Evolutionary conservation across 2,113 vertebrate genomes (phyloP).

Genomic region (Rhinolophus sinicus): DNA sequence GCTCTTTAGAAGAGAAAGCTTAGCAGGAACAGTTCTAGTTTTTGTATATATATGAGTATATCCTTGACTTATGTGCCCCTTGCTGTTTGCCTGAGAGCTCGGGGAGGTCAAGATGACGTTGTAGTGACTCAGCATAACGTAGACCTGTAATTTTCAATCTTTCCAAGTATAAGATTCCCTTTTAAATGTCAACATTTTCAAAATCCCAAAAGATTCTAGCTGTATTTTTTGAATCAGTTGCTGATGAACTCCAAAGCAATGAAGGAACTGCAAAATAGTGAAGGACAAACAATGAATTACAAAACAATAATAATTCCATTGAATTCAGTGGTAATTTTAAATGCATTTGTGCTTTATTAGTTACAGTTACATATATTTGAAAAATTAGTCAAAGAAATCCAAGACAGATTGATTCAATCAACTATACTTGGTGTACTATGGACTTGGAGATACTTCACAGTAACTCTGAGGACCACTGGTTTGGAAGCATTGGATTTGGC

Average conservation of each 20-base stretch:
- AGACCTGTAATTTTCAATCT: conserved; percentile 29
- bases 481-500: not conserved
- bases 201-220: not conserved
- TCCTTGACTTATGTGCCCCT: conserved; percentile 36
- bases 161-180: conserved; percentile 19
- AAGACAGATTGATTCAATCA: not conserved
- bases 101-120: not conserved
- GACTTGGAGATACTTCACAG: not conserved
- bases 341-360: not conserved
- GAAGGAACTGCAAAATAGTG: not conserved
- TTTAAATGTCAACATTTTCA: conserved; percentile 62
- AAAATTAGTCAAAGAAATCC: not conserved
- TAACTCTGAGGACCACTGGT: not conserved
- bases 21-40: not conserved
- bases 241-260: conserved; percentile 23
- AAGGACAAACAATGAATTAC: not conserved
- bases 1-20: conserved; percentile 12
- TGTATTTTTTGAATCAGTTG: not conserved
- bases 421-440: not conserved
- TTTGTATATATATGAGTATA: not conserved
- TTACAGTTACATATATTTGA: not conserved
- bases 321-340: not conserved
- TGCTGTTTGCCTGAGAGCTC: not conserved
- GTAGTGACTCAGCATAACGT: not conserved
- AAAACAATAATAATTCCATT: not conserved